Base-by-base conservation (phyloP, 2,888 invertebrate genomes). In the Polyploca ridens region DNA sequence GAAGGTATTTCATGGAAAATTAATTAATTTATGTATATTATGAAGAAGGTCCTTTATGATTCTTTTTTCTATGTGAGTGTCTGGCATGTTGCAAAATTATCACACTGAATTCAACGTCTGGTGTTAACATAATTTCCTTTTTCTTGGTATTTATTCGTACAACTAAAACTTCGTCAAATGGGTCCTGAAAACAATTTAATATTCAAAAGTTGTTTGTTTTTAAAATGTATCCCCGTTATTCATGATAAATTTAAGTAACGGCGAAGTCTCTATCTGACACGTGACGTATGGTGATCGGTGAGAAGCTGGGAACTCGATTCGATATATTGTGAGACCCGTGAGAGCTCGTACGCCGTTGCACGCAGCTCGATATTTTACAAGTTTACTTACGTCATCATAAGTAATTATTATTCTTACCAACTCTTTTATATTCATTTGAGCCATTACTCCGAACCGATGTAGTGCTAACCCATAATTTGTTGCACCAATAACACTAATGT, bases 41-140 rank as follows among this genome's bases (percentile, higher is more conserved):
- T 46, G 46, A 38, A 13, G 27, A 3, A 57, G 58, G 10, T 27
- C 33, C 19, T 35, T 38, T 13, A 41, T 13, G 41, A 58, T 33
- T 33, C 14, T 59, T 11, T 13, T 64, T n/a, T 67, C 46, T 65
- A 68, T 62, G 71, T 76, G 54, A 44, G 13, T 73, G 69, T 66
- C 88, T 73, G 2, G 78, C 70, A 49, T 87, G 85, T 67, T 93
- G 93, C 19, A 91, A 69, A 0, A 92, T 86, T 13, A 91, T 82
- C 0, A 93, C 87, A 61, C 82, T 89, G 66, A 92, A 93, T 54
- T 93, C 88, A 0, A 66, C 62, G 63, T 92, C 86, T 0, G 91
- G 91, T 0, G 86, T 86, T 13, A 88, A 63, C 74, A 93, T 84
- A 14, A 92, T 84, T 79, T 93, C 93, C 1, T 82, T 72, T 68